Evolutionary conservation across 2,888 invertebrate species (phyloP).

Genomic region (Dichetophora obliterata): DNA sequence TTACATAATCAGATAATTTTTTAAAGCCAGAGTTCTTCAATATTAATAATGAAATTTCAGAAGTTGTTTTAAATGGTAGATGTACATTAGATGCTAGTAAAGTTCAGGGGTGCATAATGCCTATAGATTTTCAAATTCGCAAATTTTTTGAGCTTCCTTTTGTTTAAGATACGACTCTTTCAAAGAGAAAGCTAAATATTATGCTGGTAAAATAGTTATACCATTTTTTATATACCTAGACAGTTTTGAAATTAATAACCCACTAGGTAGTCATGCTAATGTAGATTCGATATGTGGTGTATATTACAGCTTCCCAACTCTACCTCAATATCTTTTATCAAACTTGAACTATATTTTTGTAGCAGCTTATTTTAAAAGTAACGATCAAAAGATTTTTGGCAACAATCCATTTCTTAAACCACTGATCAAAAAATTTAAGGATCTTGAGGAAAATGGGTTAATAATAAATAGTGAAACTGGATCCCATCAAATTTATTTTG

Average conservation of each 20-base stretch:
- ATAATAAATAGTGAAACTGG: constrained; percentile 29
- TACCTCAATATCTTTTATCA: constrained; percentile 42
- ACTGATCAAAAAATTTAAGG: constrained; percentile 35
- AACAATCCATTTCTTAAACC: constrained; percentile 42
- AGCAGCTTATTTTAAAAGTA: constrained; percentile 42
- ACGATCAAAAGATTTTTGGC: constrained; percentile 40
- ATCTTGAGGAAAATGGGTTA: constrained; percentile 41
- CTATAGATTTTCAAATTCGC: constrained; percentile 37
- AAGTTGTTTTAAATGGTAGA: constrained; percentile 38
- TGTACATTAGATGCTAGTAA: constrained; percentile 41
- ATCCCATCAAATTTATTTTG: constrained; percentile 37
- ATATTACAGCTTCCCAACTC: constrained; percentile 40
- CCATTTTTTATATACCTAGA: constrained; percentile 43
- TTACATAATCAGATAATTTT: no score
- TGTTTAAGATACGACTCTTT: constrained; percentile 36
- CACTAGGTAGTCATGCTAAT: constrained; percentile 44
- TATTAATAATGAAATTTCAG: constrained; percentile 43
- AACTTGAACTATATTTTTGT: constrained; percentile 42
- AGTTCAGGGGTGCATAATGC: constrained; percentile 41
- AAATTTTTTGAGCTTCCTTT: constrained; percentile 44
- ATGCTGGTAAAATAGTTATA: constrained; percentile 34
- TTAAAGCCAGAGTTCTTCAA: constrained; percentile 33
- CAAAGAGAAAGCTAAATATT: constrained; percentile 26
- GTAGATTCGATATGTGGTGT: constrained; percentile 44
- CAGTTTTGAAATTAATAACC: constrained; percentile 43